phyloP scores from a whole-genome alignment of 2,797 vertebrate genomes.

The Limnodromus scolopaceus region DNA sequence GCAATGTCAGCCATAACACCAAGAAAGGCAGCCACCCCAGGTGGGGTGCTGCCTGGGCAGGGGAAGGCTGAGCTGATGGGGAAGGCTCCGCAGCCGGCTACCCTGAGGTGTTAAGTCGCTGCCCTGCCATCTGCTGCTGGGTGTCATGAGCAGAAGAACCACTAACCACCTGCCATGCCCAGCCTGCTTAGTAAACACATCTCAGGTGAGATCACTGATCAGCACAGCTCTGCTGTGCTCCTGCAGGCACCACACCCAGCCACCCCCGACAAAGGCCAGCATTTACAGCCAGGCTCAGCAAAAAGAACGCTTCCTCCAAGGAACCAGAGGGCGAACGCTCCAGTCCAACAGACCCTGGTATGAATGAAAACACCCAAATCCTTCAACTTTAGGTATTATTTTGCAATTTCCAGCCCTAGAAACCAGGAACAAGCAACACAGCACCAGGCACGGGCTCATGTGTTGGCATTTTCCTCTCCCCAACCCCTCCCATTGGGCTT shows the following conservation, averaged over 20 bases:
- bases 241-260: background rate
- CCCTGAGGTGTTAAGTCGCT: background rate
- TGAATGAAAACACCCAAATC: background rate
- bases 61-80: fast-evolving
- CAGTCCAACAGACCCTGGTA: background rate
- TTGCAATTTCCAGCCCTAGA: background rate
- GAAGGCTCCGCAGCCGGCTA: background rate
- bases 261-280: background rate
- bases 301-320: background rate
- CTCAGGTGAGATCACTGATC: background rate
- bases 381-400: background rate
- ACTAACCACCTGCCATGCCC: background rate
- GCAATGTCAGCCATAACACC: background rate
- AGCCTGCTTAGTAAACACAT: slow-evolving; percentile 3
- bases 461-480: background rate
- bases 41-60: fast-evolving
- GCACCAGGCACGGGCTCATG: fast-evolving
- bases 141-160: background rate
- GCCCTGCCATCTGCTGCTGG: background rate
- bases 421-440: background rate
- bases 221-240: background rate
- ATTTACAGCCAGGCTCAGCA: background rate
- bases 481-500: fast-evolving
- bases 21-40: background rate
- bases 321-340: background rate